phyloP scores from a whole-genome alignment of 2,797 vertebrate species.

The Sciurus vulgaris region DNA sequence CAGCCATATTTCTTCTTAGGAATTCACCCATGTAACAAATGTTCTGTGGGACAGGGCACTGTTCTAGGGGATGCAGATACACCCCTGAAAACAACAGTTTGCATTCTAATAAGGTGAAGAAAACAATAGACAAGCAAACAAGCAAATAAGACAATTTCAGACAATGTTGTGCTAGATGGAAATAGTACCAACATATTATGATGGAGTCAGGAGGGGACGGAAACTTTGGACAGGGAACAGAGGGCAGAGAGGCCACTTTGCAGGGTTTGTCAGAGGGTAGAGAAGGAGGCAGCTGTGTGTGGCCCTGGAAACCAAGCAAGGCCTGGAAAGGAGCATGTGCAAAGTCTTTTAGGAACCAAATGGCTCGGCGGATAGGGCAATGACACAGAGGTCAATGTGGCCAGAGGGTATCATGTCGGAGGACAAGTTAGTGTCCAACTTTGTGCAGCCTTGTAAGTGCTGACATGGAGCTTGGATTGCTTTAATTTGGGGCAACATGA shows the following conservation, averaged over 20 bases:
- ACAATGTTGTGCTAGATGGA: not conserved
- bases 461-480: not conserved
- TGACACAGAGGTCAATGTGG: not conserved
- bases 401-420: not conserved
- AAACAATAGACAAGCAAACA: not conserved
- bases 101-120: not conserved
- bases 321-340: not conserved
- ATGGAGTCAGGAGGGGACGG: fast-evolving
- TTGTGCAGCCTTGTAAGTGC: not conserved
- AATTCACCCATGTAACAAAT: constrained; percentile 1
- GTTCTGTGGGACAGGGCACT: not conserved
- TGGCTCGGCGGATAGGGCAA: not conserved
- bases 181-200: fast-evolving
- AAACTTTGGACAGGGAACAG: not conserved
- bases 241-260: not conserved
- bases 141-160: not conserved
- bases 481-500: not conserved
- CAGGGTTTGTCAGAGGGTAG: too few relatives aligned
- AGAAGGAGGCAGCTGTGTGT: not conserved
- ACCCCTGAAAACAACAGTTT: not conserved
- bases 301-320: too few relatives aligned
- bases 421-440: not conserved
- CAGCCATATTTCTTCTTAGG: not conserved
- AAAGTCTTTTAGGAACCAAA: not conserved
- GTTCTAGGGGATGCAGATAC: not conserved